Conservation (phyloP, 1,140 invertebrate species). For the Sinonovacula constricta region DNA sequence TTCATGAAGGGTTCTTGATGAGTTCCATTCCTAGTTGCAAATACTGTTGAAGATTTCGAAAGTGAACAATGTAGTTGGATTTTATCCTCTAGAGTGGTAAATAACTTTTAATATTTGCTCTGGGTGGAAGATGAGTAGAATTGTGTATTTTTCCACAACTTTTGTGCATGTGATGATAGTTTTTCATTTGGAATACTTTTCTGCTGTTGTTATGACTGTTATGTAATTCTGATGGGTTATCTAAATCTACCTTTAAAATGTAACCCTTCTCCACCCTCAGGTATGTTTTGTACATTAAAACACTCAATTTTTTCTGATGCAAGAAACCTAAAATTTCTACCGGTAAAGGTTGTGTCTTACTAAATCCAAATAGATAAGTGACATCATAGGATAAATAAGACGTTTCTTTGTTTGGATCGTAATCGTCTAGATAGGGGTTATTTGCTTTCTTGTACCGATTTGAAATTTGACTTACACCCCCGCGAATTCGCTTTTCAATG, state of each 20-base stretch:
- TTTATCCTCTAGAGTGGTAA: too few species aligned
- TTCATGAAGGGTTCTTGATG: constrained; percentile 51
- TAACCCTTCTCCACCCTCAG: constrained; percentile 79
- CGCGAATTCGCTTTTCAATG: constrained; percentile 42
- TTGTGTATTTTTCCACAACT: constrained; percentile 44
- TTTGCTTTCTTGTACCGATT: constrained; percentile 50
- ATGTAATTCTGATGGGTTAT: constrained; percentile 78
- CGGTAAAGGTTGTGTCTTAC: constrained; percentile 56
- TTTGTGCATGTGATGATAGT: constrained; percentile 46
- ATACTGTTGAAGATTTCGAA: constrained; percentile 47
- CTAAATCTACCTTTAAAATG: constrained; percentile 80
- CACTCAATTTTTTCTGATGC: constrained; percentile 52
- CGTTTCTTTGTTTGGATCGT: constrained; percentile 7
- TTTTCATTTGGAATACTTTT: constrained; percentile 43
- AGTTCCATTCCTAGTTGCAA: constrained; percentile 52
- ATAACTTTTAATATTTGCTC: too few species aligned
- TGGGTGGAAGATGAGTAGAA: constrained; percentile 34
- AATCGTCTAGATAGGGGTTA: constrained; percentile 41
- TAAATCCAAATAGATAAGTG: constrained; percentile 69
- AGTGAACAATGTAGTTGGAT: constrained; percentile 42
- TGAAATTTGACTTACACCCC: constrained; percentile 41
- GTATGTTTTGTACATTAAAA: too few species aligned
- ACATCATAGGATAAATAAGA: constrained; percentile 41
- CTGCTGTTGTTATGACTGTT: constrained; percentile 79
- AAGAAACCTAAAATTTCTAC: constrained; percentile 61